Conservation (phyloP, 2,113 vertebrate species). For the Trematomus loennbergii region DNA sequence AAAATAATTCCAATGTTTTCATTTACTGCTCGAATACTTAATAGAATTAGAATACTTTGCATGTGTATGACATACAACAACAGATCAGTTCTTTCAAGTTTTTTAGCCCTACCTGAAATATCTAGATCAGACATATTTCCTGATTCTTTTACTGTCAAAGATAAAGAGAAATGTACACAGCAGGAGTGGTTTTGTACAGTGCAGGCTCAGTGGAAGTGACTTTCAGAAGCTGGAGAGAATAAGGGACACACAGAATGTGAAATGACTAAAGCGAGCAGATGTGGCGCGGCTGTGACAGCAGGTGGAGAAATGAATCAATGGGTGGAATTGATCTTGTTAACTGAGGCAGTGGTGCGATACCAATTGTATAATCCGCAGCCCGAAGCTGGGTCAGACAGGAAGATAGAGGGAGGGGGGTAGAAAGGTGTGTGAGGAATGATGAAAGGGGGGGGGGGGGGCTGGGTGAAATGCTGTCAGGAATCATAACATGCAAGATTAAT, state of each 20-base stretch:
- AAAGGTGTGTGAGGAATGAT: not conserved
- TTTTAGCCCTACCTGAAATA: too few relatives aligned
- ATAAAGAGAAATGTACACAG: not conserved
- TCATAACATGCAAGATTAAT: constrained; percentile 18
- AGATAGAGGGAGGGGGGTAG: not conserved
- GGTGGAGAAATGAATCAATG: constrained; percentile 63
- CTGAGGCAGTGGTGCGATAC: constrained; percentile 52
- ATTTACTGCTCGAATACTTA: too few relatives aligned
- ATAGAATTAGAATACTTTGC: too few relatives aligned
- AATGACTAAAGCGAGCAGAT: not conserved
- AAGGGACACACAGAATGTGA: not conserved
- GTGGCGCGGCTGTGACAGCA: constrained; percentile 40
- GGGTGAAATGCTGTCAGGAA: constrained; percentile 7
- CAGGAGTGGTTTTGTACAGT: not conserved
- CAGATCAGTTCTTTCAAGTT: too few relatives aligned
- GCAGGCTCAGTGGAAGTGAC: not conserved
- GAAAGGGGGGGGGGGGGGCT: not conserved
- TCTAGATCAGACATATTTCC: too few relatives aligned
- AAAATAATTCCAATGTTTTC: too few relatives aligned
- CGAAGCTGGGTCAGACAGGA: constrained; percentile 33
- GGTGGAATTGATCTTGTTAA: constrained; percentile 66
- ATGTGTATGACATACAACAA: too few relatives aligned
- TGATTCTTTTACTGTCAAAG: too few relatives aligned
- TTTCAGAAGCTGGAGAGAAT: too few relatives aligned
- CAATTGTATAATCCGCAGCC: constrained; percentile 39